Evolutionary conservation across 2,888 invertebrate species (phyloP), one percentile per base, ranked within the genome.

Genomic region (Parnassius orleans): DNA sequence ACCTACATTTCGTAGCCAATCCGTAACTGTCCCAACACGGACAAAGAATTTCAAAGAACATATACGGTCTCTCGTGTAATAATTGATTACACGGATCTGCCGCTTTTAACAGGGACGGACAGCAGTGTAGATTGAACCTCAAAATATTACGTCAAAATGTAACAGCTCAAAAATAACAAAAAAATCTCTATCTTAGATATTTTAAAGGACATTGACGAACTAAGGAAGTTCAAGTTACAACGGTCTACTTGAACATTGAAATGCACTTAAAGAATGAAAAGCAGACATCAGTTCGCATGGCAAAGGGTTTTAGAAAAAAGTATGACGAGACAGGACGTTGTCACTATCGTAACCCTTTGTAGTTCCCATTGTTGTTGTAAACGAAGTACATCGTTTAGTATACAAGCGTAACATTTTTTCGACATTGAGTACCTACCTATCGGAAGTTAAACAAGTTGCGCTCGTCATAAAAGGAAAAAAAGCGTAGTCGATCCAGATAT

Each of bases 241-340:
- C 58, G 48, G 53, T 50, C 42, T 14, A 5, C 50, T 47, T 44
- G n/a, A 24, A 62, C 54, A 58, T 33, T 24, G 24, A 50, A 62
- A 57, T 58, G 62, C 57, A 58, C 58, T 62, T 58, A 12, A 57
- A 53, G 48, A 57, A 9, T 11, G 51, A 44, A 7, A 51, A 12
- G 48, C 11, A 46, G 43, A 51, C 47, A 54, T 66, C 58, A 64
- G 66, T 71, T 72, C 70, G 62, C 66, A 68, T 64, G 60, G 53
- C 14, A 24, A 46, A 70, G 69, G 61, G 67, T 67, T 63, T 61
- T 69, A 66, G 71, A 66, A 72, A 69, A 68, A 70, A 67, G 56
- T 53, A 65, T 33, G 5, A 66, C 69, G 68, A 53, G 67, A 66
- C 60, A 68, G 68, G 68, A 68, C 61, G 66, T 53, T 43, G 43